Evolutionary conservation across 2,113 vertebrate species (phyloP), one percentile per base, ranked within the genome.

Genomic region (Podilymbus podiceps): DNA sequence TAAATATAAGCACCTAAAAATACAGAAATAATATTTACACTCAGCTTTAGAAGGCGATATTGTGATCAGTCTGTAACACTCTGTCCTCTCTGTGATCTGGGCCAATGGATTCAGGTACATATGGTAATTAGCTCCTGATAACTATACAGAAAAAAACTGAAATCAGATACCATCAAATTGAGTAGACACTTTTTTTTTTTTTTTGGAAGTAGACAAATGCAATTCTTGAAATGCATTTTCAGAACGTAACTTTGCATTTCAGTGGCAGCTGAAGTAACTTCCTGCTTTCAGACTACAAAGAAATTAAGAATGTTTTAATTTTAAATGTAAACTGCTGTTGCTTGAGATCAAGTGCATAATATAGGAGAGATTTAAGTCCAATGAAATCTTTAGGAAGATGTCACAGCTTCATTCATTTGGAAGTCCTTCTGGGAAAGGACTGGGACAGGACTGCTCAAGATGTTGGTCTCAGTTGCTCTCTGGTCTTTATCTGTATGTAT

Each of bases 1-100:
- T 95, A 90, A 87, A 87, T 84, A 63, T 35, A 71, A 92, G 52
- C 56, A 49, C 33, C 44, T 35, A 22, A 95, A 97, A 92, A 74
- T 42, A 44, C 18, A 84, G 38, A 80, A 89, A 89, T 93, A 71
- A 59, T 84, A 81, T 67, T 88, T 71, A 66, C 22, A 73, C 44
- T 77, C 23, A 74, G 15, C 5, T 87, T 89, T 44, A 63, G 52
- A 55, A 17, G 46, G n/a, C 67, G 50, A 17, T 77, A 66, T 22
- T 88, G 38, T 58, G 55, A 87, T 63, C 84, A 87, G 60, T 53
- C n/a, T 74, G 18, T 63, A 5, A 5, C 44, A 12, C 10, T 62
- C 27, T 21, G 15, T 56, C 60, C 16, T 50, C 18, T 90, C 59
- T 58, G 53, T 85, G 74, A 62, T 93, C 67, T 83, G 58, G 46